Evolutionary conservation across 2,113 vertebrate species (phyloP), one percentile per base, ranked within the genome.

Genomic region (Irena cyanogastra): DNA sequence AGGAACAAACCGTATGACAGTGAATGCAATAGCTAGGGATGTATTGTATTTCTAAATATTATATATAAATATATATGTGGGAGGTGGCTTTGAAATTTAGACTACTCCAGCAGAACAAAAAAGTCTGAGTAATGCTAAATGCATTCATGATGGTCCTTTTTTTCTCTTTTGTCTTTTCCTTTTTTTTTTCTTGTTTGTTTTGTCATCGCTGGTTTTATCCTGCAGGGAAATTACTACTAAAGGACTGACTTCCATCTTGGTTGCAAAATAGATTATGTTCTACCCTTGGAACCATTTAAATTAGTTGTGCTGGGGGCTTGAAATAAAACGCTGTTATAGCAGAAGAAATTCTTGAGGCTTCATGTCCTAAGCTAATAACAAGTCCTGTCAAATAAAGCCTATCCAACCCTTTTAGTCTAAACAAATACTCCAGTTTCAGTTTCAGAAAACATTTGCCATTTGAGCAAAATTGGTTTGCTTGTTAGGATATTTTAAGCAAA

Each of bases 31-130:
- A 69, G 68, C 68, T 72, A 79, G 96, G 86, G 80, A 93, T 95
- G 80, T 93, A 95, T 87, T 96, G 64, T 87, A 53, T 93, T 95
- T 92, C 93, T 93, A 79, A 94, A 72, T 61, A 61, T 65, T 96
- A 94, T 74, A 89, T 93, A 47, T 83, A 84, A 83, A 33, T 54
- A 41, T 53, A 49, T 57, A 56, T 68, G 92, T 90, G 61, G 92
- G 95, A 93, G 19, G 53, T 87, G 41, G 65, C 88, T 94, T 90
- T 95, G 92, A 93, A 96, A 95, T 90, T 78, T 47, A 96, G 77
- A 87, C 72, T 94, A 64, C 61, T 81, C 68, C 30, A 81, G 74
- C 39, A 90, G 92, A 95, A 84, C 79, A 89, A 87, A 94, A 80
- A 92, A 20, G 21, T 84, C 90, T 92, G 94, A 89, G 65, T 86